These are phyloP conservation scores for Microctenopoma lineatum DNA, from an alignment of 2,797 vertebrate species.

Conservation along the genomic window DNA sequence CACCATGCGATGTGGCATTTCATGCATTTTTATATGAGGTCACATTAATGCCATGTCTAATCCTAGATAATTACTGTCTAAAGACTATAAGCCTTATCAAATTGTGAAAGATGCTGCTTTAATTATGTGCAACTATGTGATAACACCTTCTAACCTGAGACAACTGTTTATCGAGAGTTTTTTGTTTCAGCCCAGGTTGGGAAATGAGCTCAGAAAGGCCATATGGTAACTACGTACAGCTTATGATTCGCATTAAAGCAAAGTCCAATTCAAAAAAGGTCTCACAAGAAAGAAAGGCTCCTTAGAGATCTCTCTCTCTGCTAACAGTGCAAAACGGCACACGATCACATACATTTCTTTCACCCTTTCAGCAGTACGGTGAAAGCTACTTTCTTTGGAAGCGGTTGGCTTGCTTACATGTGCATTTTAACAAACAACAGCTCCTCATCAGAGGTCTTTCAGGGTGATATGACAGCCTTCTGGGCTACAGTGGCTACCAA, in stretches of 20 bases:
- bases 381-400: constrained; percentile 13
- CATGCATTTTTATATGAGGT: constrained; percentile 77
- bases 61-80: constrained; percentile 83
- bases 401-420: background rate
- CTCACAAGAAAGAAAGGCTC: background rate
- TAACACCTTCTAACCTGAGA: constrained; percentile 22
- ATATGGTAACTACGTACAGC: constrained; percentile 15
- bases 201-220: constrained; percentile 11
- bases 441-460: constrained; percentile 7
- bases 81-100: constrained; percentile 77
- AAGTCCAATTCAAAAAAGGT: constrained; percentile 4
- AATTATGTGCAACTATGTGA: constrained; percentile 49
- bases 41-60: constrained; percentile 82
- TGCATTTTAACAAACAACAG: constrained; percentile 17
- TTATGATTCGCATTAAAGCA: constrained; percentile 3
- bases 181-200: background rate
- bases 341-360: constrained; percentile 2
- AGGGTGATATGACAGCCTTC: background rate
- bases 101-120: constrained; percentile 72
- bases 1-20: constrained; percentile 78
- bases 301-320: background rate
- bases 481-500: background rate
- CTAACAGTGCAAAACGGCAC: background rate
- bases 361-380: constrained; percentile 18
- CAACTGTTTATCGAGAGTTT: background rate